Evolutionary conservation across 1,140 invertebrate species (phyloP).

Genomic region (Hyles euphorbiae): DNA sequence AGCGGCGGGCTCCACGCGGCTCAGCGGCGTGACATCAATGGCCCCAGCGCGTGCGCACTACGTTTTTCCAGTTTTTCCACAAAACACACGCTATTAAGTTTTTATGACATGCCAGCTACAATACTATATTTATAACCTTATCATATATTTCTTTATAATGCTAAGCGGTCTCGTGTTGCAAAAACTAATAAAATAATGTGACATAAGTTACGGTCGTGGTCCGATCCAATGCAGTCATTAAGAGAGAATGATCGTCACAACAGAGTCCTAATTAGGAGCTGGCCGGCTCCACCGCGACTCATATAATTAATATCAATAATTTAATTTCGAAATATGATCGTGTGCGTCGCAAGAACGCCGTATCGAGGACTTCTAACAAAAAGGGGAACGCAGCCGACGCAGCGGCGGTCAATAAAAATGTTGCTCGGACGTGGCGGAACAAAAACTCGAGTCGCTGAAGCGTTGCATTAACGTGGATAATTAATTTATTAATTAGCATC

Average conservation of each 20-base stretch:
- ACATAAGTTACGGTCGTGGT: conserved; percentile 35
- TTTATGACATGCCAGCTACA: conserved; percentile 2
- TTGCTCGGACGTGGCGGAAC: conserved; percentile 38
- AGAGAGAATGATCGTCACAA: conserved; percentile 41
- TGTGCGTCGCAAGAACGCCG: conserved; percentile 23
- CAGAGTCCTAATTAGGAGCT: conserved; percentile 35
- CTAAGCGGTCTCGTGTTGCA: conserved; percentile 9
- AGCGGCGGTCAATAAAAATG: conserved; percentile 39
- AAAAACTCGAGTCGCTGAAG: conserved; percentile 53
- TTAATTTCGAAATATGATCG: conserved; percentile 46
- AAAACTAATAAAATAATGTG: conserved; percentile 43
- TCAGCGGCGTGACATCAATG: conserved; percentile 28
- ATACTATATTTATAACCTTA: neutral
- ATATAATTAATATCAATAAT: conserved; percentile 42
- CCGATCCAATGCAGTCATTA: conserved; percentile 33
- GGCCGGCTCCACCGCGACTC: conserved; percentile 22
- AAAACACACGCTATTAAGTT: neutral
- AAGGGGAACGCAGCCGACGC: conserved; percentile 33
- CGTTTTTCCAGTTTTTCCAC: conserved; percentile 38
- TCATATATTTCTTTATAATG: neutral
- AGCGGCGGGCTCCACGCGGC: neutral
- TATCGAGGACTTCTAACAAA: conserved; percentile 33
- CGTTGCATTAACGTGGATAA: conserved; percentile 64
- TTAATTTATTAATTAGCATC: conserved; percentile 71
- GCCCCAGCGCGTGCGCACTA: conserved; percentile 21